Conservation (phyloP, 2,888 invertebrate genomes). For the Chrysotoxum bicinctum region DNA sequence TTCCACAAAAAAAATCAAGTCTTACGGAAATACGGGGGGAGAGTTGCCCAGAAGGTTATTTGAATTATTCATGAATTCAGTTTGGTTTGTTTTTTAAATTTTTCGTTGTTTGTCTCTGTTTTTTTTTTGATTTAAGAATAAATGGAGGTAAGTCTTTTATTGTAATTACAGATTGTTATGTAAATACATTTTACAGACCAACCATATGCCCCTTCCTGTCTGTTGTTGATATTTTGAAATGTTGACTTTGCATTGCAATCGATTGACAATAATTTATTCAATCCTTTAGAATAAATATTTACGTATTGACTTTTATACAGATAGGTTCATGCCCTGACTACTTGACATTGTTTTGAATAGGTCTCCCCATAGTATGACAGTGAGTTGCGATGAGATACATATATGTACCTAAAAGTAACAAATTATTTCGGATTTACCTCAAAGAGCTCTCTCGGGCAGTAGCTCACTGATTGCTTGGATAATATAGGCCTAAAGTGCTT, state of each 20-base stretch:
- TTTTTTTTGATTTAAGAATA: conserved; percentile 8
- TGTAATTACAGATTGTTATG: conserved; percentile 51
- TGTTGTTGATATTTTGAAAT: background rate
- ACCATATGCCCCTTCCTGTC: conserved; percentile 18
- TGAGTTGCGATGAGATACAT: too few relatives aligned
- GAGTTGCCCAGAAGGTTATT: conserved; percentile 12
- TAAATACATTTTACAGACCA: conserved; percentile 18
- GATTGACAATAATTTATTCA: conserved; percentile 7
- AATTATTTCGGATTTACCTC: too few relatives aligned
- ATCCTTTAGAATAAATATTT: background rate
- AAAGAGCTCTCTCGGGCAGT: too few relatives aligned
- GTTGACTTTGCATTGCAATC: conserved; percentile 30
- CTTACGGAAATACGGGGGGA: conserved; percentile 2
- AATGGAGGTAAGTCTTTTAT: conserved; percentile 29
- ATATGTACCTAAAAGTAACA: too few relatives aligned
- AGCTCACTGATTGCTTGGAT: too few relatives aligned
- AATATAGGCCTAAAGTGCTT: too few relatives aligned
- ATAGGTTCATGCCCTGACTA: background rate
- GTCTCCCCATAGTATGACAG: too few relatives aligned
- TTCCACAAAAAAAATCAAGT: conserved; percentile 39
- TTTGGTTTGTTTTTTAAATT: background rate
- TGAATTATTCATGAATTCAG: conserved; percentile 61
- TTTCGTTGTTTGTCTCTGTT: background rate
- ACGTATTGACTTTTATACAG: background rate
- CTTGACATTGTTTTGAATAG: background rate